A percentile compares a stretch with the other conserved stretches of the same genome.
phyloP scores from a whole-genome alignment of 1,140 invertebrate species.

The Hestina assimilis region DNA sequence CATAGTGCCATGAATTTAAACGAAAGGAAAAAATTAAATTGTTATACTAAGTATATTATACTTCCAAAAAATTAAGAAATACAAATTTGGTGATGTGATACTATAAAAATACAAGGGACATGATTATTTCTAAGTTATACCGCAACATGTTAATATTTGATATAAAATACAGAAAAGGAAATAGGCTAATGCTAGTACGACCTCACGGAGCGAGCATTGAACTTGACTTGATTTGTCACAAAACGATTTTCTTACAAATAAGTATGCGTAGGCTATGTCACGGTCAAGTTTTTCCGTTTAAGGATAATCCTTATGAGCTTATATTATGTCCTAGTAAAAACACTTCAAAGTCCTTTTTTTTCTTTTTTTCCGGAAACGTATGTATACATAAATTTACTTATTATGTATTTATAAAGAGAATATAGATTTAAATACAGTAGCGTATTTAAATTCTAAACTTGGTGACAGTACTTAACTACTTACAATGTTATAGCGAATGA shows the following conservation, averaged over 20 bases:
- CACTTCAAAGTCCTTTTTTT: neutral
- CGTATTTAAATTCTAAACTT: constrained; percentile 7
- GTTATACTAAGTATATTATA: neutral
- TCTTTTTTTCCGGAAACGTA: too few species aligned
- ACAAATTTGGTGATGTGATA: neutral
- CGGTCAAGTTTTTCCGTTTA: neutral
- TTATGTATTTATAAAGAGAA: neutral
- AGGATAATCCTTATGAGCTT: neutral
- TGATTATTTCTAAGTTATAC: neutral
- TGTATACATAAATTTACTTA: neutral
- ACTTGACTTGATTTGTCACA: constrained; percentile 20
- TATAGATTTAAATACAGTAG: constrained; percentile 1
- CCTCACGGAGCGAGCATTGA: constrained; percentile 19
- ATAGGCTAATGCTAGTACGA: neutral
- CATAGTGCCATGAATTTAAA: constrained; percentile 13
- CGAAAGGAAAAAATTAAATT: neutral
- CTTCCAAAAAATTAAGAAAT: constrained; percentile 1
- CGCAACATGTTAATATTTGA: constrained; percentile 3
- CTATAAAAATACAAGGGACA: neutral
- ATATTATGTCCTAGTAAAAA: neutral
- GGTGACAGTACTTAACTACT: constrained; percentile 7
- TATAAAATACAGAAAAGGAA: constrained; percentile 8
- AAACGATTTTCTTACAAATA: constrained; percentile 17
- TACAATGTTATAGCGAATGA: constrained; percentile 58
- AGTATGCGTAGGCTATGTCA: constrained; percentile 14